Evolutionary conservation across 2,113 vertebrate species (phyloP), one percentile per base, ranked within the genome.

Genomic region (Tragelaphus imberbis): DNA sequence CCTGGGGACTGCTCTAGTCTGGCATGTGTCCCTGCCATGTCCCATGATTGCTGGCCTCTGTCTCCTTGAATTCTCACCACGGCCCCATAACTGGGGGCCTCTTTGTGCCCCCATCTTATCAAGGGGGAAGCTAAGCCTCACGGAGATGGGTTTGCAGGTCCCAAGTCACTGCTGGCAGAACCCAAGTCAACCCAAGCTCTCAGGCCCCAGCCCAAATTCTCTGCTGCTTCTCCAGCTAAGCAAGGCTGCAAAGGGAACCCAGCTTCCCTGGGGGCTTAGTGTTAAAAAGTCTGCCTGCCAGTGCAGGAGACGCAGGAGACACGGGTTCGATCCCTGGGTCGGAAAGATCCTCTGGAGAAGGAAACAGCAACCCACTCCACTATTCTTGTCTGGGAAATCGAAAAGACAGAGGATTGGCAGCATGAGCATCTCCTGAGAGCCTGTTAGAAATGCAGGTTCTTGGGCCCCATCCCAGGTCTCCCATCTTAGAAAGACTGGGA

Each of bases 181-280:
- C 44, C 96, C 16, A 19, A 0, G n/a, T 36, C 19, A 11, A 25
- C n/a, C 28, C 63, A 53, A 65, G 44, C 77, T 1, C 0, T 9
- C 15, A 7, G 55, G 44, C 40, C 53, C 30, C 28, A 19, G 1
- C 58, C 53, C 56, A 33, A 3, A 2, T 6, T 81, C 30, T 10
- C 49, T 14, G 5, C 58, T 11, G 56, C n/a, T 4, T n/a, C 59
- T 28, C 4, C 30, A 51, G 71, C 16, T 16, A 65, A 65, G n/a
- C 11, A 51, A 82, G 63, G 16, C 30, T 21, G 0, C 5, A 3
- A 0, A 5, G 58, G 58, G n/a, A 36, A 14, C 61, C 40, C 0
- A 47, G 27, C 36, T 27, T 77, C 12, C 40, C 40, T 44, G 71
- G 23, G 14, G 36, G 71, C 21, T 44, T 14, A 77, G 36, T 77